phyloP scores from a whole-genome alignment of 30 jellyfish, hydroid and myxozoan species.

The Chrysaora quinquecirrha region DNA sequence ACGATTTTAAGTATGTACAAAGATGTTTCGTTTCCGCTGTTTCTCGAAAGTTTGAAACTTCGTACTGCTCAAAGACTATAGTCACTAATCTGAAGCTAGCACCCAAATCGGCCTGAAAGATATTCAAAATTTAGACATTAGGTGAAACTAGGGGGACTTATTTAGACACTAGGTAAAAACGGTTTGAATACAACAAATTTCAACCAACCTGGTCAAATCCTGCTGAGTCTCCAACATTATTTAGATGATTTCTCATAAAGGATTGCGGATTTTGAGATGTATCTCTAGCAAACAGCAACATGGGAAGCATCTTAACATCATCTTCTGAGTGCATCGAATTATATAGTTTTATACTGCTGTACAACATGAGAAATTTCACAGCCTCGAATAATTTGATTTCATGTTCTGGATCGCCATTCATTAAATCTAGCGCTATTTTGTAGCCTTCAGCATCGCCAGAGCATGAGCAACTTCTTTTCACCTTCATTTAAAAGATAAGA shows the following conservation, averaged over 20 bases:
- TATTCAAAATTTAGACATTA: no score
- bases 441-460: conserved; percentile 30
- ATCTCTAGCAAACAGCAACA: conserved; percentile 70
- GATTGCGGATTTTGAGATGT: conserved; percentile 48
- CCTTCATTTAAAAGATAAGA: no score
- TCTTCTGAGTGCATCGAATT: conserved; percentile 30
- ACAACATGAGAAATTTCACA: conserved; percentile 62
- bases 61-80: no score
- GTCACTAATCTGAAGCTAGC: no score
- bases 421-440: conserved; percentile 17
- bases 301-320: conserved; percentile 10
- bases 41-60: no score
- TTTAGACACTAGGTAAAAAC: no score
- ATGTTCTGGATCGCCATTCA: conserved; percentile 28
- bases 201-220: conserved; percentile 77
- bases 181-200: neutral
- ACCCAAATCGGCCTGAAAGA: no score
- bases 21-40: no score
- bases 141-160: no score
- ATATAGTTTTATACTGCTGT: conserved; percentile 15
- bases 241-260: conserved; percentile 64
- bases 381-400: conserved; percentile 67
- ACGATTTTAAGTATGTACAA: no score
- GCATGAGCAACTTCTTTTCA: conserved; percentile 23
- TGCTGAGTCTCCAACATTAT: conserved; percentile 51